Evolutionary conservation across 2,888 invertebrate species (phyloP), one percentile per base, ranked within the genome.

Genomic region (Tetheella fluctuosa): DNA sequence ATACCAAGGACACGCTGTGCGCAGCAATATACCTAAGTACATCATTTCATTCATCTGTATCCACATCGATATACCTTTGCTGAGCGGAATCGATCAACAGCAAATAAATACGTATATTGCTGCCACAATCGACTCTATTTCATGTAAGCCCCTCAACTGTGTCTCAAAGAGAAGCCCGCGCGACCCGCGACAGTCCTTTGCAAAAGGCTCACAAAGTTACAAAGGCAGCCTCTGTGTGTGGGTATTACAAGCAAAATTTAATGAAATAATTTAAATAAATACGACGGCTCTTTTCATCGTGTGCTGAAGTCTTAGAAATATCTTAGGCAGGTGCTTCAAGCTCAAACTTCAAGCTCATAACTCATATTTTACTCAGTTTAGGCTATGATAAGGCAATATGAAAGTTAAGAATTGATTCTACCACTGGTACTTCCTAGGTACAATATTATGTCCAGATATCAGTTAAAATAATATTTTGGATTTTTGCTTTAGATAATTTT

Each of bases 81-180:
- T 74, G 68, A 66, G 65, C 68, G 60, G 70, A 85, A 81, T 88
- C 89, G 86, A 90, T 91, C 88, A 85, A 73, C 73, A 76, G 80
- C 90, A 90, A 90, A 90, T 88, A 89, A 88, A 85, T 89, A 90
- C 87, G 86, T 81, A 82, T 88, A 87, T 88, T 82, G 86, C 73
- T 78, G 77, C 81, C 81, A 88, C 85, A 85, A 85, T 84, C 80
- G 81, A 81, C 78, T 85, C 83, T 76, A 83, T 83, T 83, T 72
- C 82, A 77, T 75, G 81, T 83, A 86, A 85, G 83, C 85, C 88
- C 84, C 82, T 79, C 85, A 85, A 85, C 77, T 81, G 81, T 76
- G 73, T 65, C 74, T 91, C 91, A 90, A 90, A 90, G 90, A 76
- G 90, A 89, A 90, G 85, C 88, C 86, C 70, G 65, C 61, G 67